These are phyloP conservation scores for Pherbina coryleti DNA, from an alignment of 2,888 invertebrate genomes.

Conservation along the genomic window DNA sequence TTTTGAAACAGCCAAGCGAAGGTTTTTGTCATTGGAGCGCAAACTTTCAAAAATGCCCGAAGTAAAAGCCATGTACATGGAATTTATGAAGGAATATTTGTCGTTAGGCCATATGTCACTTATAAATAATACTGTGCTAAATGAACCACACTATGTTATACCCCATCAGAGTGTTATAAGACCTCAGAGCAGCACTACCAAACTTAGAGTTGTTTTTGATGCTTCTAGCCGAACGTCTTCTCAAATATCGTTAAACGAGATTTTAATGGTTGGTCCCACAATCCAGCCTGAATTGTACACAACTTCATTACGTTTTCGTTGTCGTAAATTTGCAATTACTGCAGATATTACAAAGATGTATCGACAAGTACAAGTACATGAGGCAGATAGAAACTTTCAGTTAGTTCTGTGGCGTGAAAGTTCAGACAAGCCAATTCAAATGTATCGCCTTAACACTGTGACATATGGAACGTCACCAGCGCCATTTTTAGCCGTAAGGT, in stretches of 20 bases:
- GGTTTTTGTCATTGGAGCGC: slow-evolving; percentile 4
- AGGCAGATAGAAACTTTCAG: not conserved
- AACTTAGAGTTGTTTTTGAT: too few relatives aligned
- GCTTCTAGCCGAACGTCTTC: too few relatives aligned
- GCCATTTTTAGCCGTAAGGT: not conserved
- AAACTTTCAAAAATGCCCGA: not conserved
- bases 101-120: not conserved
- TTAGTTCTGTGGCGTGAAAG: not conserved
- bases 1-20: not conserved
- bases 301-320: not conserved
- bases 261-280: too few relatives aligned
- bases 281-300: too few relatives aligned
- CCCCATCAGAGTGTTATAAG: too few relatives aligned
- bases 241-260: too few relatives aligned
- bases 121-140: not conserved
- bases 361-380: not conserved
- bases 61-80: not conserved
- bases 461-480: not conserved
- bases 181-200: too few relatives aligned
- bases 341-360: not conserved
- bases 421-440: not conserved
- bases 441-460: not conserved
- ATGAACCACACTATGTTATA: not conserved
- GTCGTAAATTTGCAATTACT: not conserved
- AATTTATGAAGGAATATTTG: slow-evolving; percentile 1